phyloP scores from a whole-genome alignment of 2,113 vertebrate species.

The Emydura subglobosa region DNA sequence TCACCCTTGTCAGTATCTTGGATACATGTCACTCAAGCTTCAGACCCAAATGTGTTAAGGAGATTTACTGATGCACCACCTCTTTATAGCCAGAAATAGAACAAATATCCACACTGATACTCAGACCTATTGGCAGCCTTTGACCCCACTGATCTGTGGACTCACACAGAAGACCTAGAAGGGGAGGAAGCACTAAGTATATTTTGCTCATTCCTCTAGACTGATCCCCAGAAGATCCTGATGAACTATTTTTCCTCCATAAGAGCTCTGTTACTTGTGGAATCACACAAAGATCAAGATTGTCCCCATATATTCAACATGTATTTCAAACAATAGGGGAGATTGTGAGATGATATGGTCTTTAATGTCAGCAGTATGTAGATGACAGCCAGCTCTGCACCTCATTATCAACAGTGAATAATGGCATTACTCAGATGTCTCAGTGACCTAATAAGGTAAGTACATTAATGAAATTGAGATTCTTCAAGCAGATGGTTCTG shows the following conservation, averaged over 20 bases:
- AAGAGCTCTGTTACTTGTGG: neutral
- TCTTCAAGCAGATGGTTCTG: neutral
- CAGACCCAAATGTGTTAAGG: rapidly evolving
- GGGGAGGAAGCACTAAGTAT: neutral
- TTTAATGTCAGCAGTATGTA: neutral
- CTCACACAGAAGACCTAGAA: neutral
- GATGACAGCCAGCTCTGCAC: neutral
- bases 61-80: neutral
- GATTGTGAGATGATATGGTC: neutral
- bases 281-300: neutral
- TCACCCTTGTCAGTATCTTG: neutral
- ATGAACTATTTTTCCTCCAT: neutral
- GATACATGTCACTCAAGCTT: neutral
- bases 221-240: neutral
- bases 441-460: neutral
- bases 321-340: neutral
- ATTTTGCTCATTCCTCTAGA: neutral
- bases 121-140: neutral
- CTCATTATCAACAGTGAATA: neutral
- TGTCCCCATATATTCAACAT: neutral
- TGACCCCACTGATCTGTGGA: neutral
- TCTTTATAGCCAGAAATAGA: neutral
- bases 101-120: neutral
- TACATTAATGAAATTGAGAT: neutral
- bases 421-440: neutral